phyloP scores from a whole-genome alignment of 2,888 invertebrate genomes.

The Hirtodrosophila histrioides region DNA sequence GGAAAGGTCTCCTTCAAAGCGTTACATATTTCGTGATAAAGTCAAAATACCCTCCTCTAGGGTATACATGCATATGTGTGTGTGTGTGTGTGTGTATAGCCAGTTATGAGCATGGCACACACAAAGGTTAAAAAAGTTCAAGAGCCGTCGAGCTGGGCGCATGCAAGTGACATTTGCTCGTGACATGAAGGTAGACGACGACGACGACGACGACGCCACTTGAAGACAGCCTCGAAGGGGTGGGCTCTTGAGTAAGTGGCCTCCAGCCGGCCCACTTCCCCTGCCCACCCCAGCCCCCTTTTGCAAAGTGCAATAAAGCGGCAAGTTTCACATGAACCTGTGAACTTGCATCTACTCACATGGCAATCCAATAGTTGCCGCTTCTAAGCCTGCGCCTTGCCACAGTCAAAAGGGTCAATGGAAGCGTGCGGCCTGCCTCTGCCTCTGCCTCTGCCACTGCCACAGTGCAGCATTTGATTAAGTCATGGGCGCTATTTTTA shows the following conservation, averaged over 20 bases:
- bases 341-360: slow-evolving; percentile 49
- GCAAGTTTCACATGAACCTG: slow-evolving; percentile 78
- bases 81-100: slow-evolving; percentile 30
- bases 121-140: slow-evolving; percentile 78
- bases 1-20: no score
- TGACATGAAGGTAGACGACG: slow-evolving; percentile 71
- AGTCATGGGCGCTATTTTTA: slow-evolving; percentile 76
- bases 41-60: not conserved
- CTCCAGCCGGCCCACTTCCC: not conserved
- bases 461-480: slow-evolving; percentile 64
- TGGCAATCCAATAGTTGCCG: slow-evolving; percentile 22
- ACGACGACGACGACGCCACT: slow-evolving; percentile 51
- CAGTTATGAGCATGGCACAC: slow-evolving; percentile 69
- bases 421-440: slow-evolving; percentile 58
- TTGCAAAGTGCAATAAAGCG: slow-evolving; percentile 59
- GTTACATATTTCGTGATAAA: not conserved
- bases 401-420: slow-evolving; percentile 66
- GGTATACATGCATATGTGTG: not conserved
- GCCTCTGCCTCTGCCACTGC: not conserved
- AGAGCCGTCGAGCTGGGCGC: slow-evolving; percentile 69
- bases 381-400: slow-evolving; percentile 22
- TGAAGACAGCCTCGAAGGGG: slow-evolving; percentile 48
- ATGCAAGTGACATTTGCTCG: slow-evolving; percentile 77
- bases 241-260: slow-evolving; percentile 37
- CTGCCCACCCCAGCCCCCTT: not conserved